Evolutionary conservation across 2,113 vertebrate genomes (phyloP).

Genomic region (Sula dactylatra): DNA sequence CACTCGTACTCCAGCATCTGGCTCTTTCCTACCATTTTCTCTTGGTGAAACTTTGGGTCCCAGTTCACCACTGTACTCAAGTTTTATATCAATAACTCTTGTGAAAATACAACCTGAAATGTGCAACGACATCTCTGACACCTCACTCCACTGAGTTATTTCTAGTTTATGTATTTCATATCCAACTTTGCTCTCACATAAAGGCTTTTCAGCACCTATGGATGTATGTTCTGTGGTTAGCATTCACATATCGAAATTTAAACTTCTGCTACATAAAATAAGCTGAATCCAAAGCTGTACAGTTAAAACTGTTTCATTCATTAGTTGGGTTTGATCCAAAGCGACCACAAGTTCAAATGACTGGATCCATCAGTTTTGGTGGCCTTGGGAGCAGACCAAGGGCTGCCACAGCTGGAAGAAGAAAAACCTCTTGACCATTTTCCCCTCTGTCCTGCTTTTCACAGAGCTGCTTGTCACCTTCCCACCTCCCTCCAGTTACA

Average conservation of each 20-base stretch:
- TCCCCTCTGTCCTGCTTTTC: not conserved
- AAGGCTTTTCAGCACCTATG: not conserved
- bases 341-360: not conserved
- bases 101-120: not conserved
- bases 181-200: not conserved
- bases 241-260: not conserved
- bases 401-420: not conserved
- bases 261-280: not conserved
- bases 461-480: not conserved
- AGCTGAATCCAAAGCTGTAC: not conserved
- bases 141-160: not conserved
- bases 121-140: not conserved
- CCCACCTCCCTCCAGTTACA: not conserved
- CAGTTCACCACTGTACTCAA: not conserved
- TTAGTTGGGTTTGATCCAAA: not conserved
- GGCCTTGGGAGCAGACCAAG: not conserved
- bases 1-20: accelerated
- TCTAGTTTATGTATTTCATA: too few relatives aligned
- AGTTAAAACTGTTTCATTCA: not conserved
- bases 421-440: not conserved
- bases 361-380: not conserved
- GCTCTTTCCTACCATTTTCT: not conserved
- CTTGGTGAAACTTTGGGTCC: not conserved
- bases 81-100: not conserved
- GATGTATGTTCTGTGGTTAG: accelerated